phyloP scores from a whole-genome alignment of 1,140 invertebrate genomes.

The Dendrolimus punctatus region DNA sequence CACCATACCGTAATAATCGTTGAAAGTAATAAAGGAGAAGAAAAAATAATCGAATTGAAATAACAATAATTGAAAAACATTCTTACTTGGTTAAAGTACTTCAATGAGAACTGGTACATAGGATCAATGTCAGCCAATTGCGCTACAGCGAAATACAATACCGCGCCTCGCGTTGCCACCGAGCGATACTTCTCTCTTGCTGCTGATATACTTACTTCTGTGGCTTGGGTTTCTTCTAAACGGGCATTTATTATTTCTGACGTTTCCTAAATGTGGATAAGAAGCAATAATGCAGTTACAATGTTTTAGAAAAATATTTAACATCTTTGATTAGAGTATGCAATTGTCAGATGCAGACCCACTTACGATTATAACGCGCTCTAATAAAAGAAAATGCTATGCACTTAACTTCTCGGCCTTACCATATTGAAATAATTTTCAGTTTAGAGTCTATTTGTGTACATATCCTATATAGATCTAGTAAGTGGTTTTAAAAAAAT shows the following conservation, averaged over 20 bases:
- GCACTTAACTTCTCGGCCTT: too few relatives aligned
- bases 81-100: slow-evolving; percentile 86
- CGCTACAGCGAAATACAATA: slow-evolving; percentile 93
- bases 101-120: slow-evolving; percentile 96
- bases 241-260: slow-evolving; percentile 86
- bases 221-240: slow-evolving; percentile 85
- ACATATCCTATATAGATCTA: too few relatives aligned
- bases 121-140: slow-evolving; percentile 91
- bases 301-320: too few relatives aligned
- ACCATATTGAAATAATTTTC: too few relatives aligned
- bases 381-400: too few relatives aligned
- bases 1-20: too few relatives aligned
- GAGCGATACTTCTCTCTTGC: slow-evolving; percentile 89
- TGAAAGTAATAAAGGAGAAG: background rate
- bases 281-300: background rate
- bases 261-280: slow-evolving; percentile 75
- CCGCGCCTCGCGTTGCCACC: slow-evolving; percentile 88
- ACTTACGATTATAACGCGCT: too few relatives aligned
- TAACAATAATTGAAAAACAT: slow-evolving; percentile 2
- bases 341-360: too few relatives aligned
- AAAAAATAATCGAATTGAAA: too few relatives aligned
- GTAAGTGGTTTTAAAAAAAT: too few relatives aligned
- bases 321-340: too few relatives aligned
- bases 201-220: slow-evolving; percentile 84
- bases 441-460: too few relatives aligned